A percentile compares a stretch with the other conserved stretches of the same genome.
These are phyloP conservation scores for Cheilosia scutellata DNA, from an alignment of 2,888 invertebrate genomes.

Conservation along the genomic window DNA sequence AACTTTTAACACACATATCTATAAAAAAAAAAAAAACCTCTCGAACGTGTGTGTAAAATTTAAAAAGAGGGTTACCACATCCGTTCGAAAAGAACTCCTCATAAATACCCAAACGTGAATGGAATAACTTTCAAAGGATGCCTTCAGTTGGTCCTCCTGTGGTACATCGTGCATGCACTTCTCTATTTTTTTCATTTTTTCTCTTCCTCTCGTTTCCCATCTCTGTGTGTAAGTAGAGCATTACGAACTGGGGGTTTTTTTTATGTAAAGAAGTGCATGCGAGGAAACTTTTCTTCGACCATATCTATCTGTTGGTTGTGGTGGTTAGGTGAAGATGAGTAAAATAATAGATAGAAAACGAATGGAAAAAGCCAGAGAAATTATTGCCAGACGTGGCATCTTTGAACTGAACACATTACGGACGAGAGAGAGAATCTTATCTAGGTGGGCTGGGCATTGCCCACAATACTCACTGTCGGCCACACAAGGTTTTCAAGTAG, in stretches of 20 bases:
- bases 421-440: conserved; percentile 61
- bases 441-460: conserved; percentile 41
- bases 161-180: conserved; percentile 35
- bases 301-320: conserved; percentile 1
- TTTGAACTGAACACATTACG: conserved; percentile 54
- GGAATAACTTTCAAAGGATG: conserved; percentile 51
- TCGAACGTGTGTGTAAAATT: neutral
- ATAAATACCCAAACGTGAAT: conserved; percentile 64
- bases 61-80: conserved; percentile 5
- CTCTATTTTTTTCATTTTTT: conserved; percentile 21
- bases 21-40: neutral
- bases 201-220: conserved; percentile 12
- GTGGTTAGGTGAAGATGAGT: conserved; percentile 59
- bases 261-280: conserved; percentile 34
- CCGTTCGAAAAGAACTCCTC: conserved; percentile 50
- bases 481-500: conserved; percentile 18
- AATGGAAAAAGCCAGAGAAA: conserved; percentile 36
- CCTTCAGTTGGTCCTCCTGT: conserved; percentile 7
- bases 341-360: conserved; percentile 26
- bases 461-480: neutral
- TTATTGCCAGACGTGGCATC: conserved; percentile 66
- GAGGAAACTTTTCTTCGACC: neutral
- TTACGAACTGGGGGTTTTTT: conserved; percentile 59
- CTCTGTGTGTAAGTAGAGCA: conserved; percentile 53
- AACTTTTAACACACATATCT: neutral